Evolutionary conservation across 2,888 invertebrate species (phyloP).

Genomic region (Lepeophtheirus nordmannii): DNA sequence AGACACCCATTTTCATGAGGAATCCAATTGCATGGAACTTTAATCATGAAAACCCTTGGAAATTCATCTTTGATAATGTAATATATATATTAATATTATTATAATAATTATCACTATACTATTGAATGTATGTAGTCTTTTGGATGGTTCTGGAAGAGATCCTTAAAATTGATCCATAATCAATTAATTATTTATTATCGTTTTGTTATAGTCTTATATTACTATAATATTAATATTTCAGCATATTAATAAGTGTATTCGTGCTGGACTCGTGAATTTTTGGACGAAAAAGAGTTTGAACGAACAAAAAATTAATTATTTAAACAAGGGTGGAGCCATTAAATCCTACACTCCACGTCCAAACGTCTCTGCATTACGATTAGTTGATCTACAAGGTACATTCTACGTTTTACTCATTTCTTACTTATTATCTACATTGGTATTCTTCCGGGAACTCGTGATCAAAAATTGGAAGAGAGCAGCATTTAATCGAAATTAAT

Average conservation of each 20-base stretch:
- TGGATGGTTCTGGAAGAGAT: too few relatives aligned
- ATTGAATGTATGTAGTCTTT: too few relatives aligned
- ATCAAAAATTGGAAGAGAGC: too few relatives aligned
- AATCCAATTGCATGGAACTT: constrained; percentile 6
- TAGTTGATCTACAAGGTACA: constrained; percentile 6
- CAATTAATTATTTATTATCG: too few relatives aligned
- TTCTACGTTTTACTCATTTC: background rate
- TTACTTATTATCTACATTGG: background rate
- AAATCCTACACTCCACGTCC: background rate
- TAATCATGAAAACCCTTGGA: background rate
- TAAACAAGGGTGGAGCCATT: background rate
- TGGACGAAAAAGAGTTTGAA: background rate
- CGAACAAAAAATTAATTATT: background rate
- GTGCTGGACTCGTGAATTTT: constrained; percentile 13
- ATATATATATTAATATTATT: background rate
- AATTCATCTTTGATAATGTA: background rate
- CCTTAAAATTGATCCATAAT: too few relatives aligned
- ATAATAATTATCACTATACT: too few relatives aligned
- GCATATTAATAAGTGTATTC: background rate
- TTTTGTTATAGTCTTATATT: too few relatives aligned
- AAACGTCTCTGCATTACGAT: background rate
- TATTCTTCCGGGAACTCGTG: background rate
- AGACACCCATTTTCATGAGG: constrained; percentile 13
- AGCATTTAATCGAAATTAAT: too few relatives aligned
- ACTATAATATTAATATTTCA: too few relatives aligned